These are phyloP conservation scores for Pseudomyrmex gracilis DNA, from an alignment of 1,140 invertebrate species.

Conservation along the genomic window DNA sequence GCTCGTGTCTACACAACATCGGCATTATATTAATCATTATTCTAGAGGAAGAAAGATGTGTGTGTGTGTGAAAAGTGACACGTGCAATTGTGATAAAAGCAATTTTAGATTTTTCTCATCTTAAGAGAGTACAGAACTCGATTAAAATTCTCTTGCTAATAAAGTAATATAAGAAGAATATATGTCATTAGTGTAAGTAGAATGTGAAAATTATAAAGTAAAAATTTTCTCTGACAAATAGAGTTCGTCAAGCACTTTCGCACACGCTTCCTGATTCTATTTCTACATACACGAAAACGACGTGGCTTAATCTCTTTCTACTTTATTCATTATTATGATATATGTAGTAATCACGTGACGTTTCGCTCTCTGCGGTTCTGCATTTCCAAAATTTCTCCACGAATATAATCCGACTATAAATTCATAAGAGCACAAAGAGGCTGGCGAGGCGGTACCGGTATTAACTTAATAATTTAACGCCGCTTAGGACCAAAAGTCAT, in stretches of 20 bases:
- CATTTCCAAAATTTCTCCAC: slow-evolving; percentile 24
- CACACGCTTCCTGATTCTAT: background rate
- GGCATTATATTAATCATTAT: background rate
- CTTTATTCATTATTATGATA: background rate
- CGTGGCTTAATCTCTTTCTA: too few relatives aligned
- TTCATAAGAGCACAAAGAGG: slow-evolving; percentile 25
- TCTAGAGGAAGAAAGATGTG: background rate
- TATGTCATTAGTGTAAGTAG: too few relatives aligned
- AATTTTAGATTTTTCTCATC: too few relatives aligned
- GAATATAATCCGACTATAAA: slow-evolving; percentile 50
- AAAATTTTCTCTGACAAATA: too few relatives aligned
- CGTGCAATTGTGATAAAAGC: background rate
- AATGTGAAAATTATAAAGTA: too few relatives aligned
- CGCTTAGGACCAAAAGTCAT: slow-evolving; percentile 51
- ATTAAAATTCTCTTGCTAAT: too few relatives aligned
- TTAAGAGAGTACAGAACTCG: too few relatives aligned
- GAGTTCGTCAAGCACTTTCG: background rate
- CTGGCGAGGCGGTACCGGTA: slow-evolving; percentile 1
- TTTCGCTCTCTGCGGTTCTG: background rate
- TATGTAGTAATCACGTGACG: background rate
- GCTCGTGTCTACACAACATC: slow-evolving; percentile 79
- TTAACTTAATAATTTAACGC: slow-evolving; percentile 58
- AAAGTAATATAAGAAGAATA: too few relatives aligned
- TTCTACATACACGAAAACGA: background rate
- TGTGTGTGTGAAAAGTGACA: too few relatives aligned